Evolutionary conservation across 2,888 invertebrate genomes (phyloP).

Genomic region (Meteorus colon): DNA sequence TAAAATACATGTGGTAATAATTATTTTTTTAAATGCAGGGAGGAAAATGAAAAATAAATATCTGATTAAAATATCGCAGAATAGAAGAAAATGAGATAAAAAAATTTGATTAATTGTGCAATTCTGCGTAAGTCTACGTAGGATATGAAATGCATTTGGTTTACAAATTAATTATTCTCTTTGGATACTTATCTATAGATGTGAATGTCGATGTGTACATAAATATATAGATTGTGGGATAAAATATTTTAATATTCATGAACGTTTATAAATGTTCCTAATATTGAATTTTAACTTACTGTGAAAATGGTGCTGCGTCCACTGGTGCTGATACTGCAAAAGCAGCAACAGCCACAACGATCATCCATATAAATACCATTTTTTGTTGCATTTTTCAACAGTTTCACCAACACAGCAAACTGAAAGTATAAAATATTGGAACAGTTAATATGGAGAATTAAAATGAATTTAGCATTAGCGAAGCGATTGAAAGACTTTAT

Average conservation of each 20-base stretch:
- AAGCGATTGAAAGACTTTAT: no score
- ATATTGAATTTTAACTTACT: slow-evolving; percentile 53
- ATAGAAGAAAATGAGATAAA: not conserved
- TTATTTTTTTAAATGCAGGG: no score
- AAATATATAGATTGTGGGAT: no score
- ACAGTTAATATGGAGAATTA: no score
- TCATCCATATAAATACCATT: slow-evolving; percentile 59
- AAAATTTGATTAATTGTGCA: slow-evolving; percentile 1
- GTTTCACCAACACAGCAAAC: slow-evolving; percentile 29
- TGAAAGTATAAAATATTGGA: slow-evolving; percentile 30
- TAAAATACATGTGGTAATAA: not conserved
- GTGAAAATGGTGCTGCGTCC: slow-evolving; percentile 61
- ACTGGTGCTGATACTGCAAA: slow-evolving; percentile 53
- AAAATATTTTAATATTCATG: not conserved
- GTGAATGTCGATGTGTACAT: not conserved
- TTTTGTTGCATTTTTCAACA: slow-evolving; percentile 59
- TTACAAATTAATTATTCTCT: not conserved
- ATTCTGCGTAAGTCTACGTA: not conserved
- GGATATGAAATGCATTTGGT: not conserved
- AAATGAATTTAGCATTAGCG: no score
- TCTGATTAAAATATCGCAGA: not conserved
- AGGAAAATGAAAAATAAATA: not conserved
- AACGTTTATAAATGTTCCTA: not conserved
- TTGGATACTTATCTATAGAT: not conserved
- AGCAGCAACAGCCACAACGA: slow-evolving; percentile 57